Base-by-base conservation (phyloP, 2,797 vertebrate species). In the Sebastes steindachneri region DNA sequence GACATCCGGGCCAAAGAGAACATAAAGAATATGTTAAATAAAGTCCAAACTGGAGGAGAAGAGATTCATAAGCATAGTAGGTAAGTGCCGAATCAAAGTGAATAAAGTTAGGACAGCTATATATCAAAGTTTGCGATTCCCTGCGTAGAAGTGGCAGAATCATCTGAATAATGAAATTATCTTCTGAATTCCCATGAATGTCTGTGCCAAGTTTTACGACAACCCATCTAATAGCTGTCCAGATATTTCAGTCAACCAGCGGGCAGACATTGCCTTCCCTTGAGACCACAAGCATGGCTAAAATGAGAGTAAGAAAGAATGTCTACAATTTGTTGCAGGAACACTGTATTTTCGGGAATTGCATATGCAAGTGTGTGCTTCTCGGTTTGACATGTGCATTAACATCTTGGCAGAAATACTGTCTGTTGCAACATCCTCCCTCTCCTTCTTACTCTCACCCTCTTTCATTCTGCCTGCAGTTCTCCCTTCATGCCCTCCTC, bases 371-470 rank as follows among this genome's bases (percentile, higher is more conserved):
- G 1, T 15, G 37, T 63, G 41, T 57, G 28, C 55, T 31, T 59
- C 68, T 68, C 26, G 2, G 3, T 68, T 58, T 63, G 29, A 77
- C 55, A 26, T 63, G 58, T 45, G 2, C 53, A 67, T 74, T 48
- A 59, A 58, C 48, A 68, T 65, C 57, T 73, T 77, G 33, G 45
- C 45, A 79, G 48, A 60, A 81, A 80, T 4, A 35, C 4, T 2
- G 6, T 58, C 26, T 4, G 1, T 59, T 75, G 29, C 35, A 41
- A 37, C 25, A 66, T 79, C 70, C 70, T 70, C 77, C 72, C 37
- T 51, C 53, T 77, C 58, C 29, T n/a, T 72, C 68, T 29, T 19
- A 33, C 75, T 77, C 65, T 83, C 59, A 73, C 37, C 62, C 77
- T 82, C 68, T 73, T 64, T 85, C 70, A 11, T 28, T 72, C 41